Evolutionary conservation across 2,113 vertebrate species (phyloP).

Genomic region (Sander vitreus): DNA sequence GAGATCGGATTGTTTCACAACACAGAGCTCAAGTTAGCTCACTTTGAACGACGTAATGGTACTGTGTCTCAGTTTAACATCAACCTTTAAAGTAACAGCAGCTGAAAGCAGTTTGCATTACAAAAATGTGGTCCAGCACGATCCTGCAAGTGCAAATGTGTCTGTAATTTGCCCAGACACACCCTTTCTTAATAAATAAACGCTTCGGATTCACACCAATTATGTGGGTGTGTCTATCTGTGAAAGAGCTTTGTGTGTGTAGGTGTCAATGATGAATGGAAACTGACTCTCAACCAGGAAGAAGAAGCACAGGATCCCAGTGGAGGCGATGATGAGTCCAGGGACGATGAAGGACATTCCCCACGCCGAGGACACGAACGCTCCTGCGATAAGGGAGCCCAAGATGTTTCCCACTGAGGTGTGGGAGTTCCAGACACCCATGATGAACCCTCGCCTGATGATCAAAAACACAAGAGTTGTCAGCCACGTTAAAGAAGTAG

Average conservation of each 20-base stretch:
- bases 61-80: not conserved
- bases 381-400: constrained; percentile 94
- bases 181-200: not conserved
- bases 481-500: no score
- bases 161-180: not conserved
- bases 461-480: constrained; percentile 22
- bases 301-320: constrained; percentile 93
- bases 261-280: not conserved
- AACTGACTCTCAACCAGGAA: constrained; percentile 97
- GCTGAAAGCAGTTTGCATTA: not conserved
- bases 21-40: not conserved
- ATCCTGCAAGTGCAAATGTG: not conserved
- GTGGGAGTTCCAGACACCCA: constrained; percentile 99
- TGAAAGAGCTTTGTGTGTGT: not conserved
- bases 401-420: constrained; percentile 98
- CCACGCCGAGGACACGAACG: constrained; percentile 91
- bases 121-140: not conserved
- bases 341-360: constrained; percentile 96
- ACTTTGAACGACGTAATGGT: not conserved
- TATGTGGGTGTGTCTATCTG: not conserved
- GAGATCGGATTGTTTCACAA: no score
- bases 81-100: not conserved
- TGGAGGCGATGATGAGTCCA: constrained; percentile 86
- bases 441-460: constrained; percentile 93
- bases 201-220: not conserved